phyloP scores from a whole-genome alignment of 2,113 vertebrate species.

The Erythrolamprus reginae region DNA sequence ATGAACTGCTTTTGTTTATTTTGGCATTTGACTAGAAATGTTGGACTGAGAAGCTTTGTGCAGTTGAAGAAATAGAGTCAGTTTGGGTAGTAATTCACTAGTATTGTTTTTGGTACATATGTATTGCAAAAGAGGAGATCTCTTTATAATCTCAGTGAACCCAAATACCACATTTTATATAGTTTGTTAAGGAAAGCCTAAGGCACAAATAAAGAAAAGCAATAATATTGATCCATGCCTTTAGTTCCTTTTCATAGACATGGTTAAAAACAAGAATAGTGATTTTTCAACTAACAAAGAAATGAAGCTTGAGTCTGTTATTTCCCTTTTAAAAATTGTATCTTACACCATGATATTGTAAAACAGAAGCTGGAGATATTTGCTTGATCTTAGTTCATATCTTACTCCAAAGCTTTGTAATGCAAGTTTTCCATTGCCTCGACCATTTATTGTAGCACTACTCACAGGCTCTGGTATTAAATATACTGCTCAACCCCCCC shows the following conservation, averaged over 20 bases:
- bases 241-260: conserved; percentile 6
- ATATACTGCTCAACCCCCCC: too few species aligned
- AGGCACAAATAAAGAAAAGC: conserved; percentile 13
- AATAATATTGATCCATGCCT: conserved; percentile 19
- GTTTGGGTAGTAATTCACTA: not conserved
- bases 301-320: not conserved
- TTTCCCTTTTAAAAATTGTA: not conserved
- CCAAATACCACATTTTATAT: not conserved
- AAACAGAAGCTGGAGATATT: not conserved
- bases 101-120: not conserved
- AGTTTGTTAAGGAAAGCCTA: conserved; percentile 17
- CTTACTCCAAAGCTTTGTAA: not conserved
- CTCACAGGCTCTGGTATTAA: too few species aligned
- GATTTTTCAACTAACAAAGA: conserved; percentile 8
- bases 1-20: not conserved
- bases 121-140: conserved; percentile 1
- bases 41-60: not conserved
- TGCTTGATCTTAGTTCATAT: not conserved
- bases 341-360: not conserved
- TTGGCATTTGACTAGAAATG: not conserved
- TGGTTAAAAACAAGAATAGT: conserved; percentile 4
- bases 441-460: not conserved
- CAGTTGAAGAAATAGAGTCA: not conserved
- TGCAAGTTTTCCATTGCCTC: not conserved
- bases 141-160: not conserved